These are phyloP conservation scores for Folsomia candida DNA, from an alignment of 2,888 invertebrate species.

Conservation along the genomic window DNA sequence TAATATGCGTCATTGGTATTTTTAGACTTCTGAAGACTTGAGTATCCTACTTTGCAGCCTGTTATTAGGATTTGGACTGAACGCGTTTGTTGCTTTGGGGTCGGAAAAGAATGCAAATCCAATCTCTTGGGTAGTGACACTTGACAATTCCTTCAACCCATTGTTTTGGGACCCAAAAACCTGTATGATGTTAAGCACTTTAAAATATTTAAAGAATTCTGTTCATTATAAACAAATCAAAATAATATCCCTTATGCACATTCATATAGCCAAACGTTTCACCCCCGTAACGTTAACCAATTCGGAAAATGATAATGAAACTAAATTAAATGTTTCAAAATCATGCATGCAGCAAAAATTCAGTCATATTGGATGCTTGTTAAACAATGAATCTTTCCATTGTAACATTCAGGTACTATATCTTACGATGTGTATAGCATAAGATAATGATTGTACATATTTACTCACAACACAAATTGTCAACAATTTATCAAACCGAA, in stretches of 20 bases:
- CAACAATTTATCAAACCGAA: too few relatives aligned
- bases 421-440: too few relatives aligned
- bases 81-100: slow-evolving; percentile 41
- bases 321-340: background rate
- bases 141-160: slow-evolving; percentile 30
- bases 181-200: slow-evolving; percentile 30
- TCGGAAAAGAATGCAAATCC: slow-evolving; percentile 2
- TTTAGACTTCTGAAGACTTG: slow-evolving; percentile 40
- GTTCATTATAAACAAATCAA: background rate
- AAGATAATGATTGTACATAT: too few relatives aligned
- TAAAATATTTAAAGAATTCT: background rate
- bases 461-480: too few relatives aligned
- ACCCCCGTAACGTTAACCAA: too few relatives aligned
- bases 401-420: slow-evolving; percentile 40
- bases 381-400: slow-evolving; percentile 31
- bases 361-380: slow-evolving; percentile 33
- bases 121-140: slow-evolving; percentile 33
- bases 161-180: slow-evolving; percentile 43
- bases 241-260: background rate
- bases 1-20: background rate
- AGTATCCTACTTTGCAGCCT: slow-evolving; percentile 38
- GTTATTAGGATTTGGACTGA: slow-evolving; percentile 39
- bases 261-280: background rate
- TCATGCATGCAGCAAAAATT: slow-evolving; percentile 4
- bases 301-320: background rate